Conservation (phyloP, 2,113 vertebrate species). For the Cavia aperea region DNA sequence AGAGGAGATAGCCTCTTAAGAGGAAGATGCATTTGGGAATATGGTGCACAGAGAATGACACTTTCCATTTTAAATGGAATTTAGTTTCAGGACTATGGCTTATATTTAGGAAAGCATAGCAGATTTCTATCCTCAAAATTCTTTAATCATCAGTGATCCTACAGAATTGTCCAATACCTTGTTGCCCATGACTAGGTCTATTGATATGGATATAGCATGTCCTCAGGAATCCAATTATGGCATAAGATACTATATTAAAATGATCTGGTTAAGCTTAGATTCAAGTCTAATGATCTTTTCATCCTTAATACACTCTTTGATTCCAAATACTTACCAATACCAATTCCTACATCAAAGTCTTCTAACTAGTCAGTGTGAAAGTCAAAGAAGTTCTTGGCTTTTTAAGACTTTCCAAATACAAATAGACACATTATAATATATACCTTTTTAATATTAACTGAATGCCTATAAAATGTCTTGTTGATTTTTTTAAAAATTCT, state of each 20-base stretch:
- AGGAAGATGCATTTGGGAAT: not conserved
- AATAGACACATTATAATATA: not conserved
- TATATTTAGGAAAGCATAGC: not conserved
- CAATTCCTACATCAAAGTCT: not conserved
- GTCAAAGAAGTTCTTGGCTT: not conserved
- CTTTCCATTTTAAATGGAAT: not conserved
- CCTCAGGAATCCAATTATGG: not conserved
- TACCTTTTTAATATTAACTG: not conserved
- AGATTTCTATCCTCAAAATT: not conserved
- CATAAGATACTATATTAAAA: not conserved
- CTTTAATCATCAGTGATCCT: not conserved
- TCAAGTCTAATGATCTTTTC: constrained; percentile 10
- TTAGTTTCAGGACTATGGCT: not conserved
- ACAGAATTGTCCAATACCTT: not conserved
- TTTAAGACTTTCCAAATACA: not conserved
- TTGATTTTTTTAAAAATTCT: not conserved
- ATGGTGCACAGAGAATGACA: not conserved
- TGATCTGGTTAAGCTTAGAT: not conserved
- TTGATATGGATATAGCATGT: not conserved
- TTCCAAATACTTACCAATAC: not conserved
- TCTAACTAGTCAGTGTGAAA: not conserved
- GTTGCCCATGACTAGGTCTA: not conserved
- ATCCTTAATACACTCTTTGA: not conserved
- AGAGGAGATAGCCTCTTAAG: not conserved
- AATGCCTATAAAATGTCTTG: not conserved